Evolutionary conservation across 2,797 vertebrate genomes (phyloP).

Genomic region (Urosaurus nigricauda): DNA sequence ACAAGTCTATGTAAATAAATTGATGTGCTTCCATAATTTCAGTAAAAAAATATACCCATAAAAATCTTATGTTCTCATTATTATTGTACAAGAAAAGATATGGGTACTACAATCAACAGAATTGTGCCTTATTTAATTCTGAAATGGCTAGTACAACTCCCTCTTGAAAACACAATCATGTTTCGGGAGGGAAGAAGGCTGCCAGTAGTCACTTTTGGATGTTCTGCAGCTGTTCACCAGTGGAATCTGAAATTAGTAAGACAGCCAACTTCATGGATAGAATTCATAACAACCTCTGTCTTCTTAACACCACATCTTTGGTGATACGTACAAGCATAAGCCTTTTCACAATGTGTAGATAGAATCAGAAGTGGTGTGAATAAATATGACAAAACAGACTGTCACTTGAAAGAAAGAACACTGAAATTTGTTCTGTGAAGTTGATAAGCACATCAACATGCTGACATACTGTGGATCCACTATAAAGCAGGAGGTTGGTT

Average conservation of each 20-base stretch:
- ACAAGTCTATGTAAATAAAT: neutral
- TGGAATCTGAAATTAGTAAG: conserved; percentile 10
- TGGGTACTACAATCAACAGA: neutral
- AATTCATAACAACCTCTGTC: conserved; percentile 24
- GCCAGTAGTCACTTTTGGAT: neutral
- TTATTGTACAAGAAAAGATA: conserved; percentile 1
- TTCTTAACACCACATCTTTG: conserved; percentile 32
- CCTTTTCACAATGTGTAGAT: conserved; percentile 20
- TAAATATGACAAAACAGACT: conserved; percentile 28
- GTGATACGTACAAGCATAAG: neutral
- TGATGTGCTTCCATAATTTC: neutral
- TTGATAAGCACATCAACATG: neutral
- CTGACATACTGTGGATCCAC: neutral
- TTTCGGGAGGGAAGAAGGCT: neutral
- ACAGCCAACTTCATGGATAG: conserved; percentile 13
- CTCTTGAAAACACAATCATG: conserved; percentile 4
- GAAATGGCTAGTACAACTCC: neutral
- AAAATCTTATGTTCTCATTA: neutral
- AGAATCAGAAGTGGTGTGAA: conserved; percentile 29
- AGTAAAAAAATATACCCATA: neutral
- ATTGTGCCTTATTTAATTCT: neutral
- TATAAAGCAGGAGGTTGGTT: neutral
- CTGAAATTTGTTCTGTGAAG: neutral
- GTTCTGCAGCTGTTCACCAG: conserved; percentile 16
- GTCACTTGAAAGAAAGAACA: neutral